phyloP scores from a whole-genome alignment of 2,113 vertebrate genomes.

The Salvelinus sp. region DNA sequence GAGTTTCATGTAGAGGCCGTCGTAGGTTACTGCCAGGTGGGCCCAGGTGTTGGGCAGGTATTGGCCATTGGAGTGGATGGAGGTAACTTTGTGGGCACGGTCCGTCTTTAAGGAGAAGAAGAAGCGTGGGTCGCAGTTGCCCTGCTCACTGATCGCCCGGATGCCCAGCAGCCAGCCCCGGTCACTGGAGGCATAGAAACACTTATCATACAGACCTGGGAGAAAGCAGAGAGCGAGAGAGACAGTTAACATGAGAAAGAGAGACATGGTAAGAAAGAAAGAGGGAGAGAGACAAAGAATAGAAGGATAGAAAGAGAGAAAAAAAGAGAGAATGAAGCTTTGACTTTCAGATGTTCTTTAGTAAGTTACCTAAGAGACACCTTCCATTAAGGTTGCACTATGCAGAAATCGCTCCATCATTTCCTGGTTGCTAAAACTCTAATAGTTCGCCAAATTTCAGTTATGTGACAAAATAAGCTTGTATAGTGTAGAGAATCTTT shows the following conservation, averaged over 20 bases:
- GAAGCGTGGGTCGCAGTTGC: conserved; percentile 92
- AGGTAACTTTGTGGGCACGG: conserved; percentile 91
- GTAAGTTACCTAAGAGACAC: no score
- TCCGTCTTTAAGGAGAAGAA: conserved; percentile 99
- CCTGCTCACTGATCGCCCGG: conserved; percentile 89
- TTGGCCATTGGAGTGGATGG: conserved; percentile 84
- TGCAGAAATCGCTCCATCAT: no score
- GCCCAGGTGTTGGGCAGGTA: conserved; percentile 93
- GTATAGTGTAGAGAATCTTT: no score
- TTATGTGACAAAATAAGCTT: no score
- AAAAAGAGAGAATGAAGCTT: not conserved
- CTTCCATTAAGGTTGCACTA: no score
- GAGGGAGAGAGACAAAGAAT: not conserved
- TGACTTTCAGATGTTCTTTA: no score
- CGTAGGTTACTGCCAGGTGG: conserved; percentile 88
- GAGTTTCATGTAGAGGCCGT: conserved; percentile 89
- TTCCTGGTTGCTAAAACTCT: no score
- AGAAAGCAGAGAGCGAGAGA: conserved; percentile 69
- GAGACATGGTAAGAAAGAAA: not conserved
- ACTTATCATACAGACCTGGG: conserved; percentile 97
- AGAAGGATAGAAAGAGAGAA: not conserved
- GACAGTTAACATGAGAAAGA: conserved; percentile 16
- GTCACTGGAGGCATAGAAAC: conserved; percentile 95
- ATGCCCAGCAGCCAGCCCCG: conserved; percentile 97
- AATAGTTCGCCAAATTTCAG: no score